Conservation (phyloP, 2,888 invertebrate species). For the Thymelicus sylvestris region DNA sequence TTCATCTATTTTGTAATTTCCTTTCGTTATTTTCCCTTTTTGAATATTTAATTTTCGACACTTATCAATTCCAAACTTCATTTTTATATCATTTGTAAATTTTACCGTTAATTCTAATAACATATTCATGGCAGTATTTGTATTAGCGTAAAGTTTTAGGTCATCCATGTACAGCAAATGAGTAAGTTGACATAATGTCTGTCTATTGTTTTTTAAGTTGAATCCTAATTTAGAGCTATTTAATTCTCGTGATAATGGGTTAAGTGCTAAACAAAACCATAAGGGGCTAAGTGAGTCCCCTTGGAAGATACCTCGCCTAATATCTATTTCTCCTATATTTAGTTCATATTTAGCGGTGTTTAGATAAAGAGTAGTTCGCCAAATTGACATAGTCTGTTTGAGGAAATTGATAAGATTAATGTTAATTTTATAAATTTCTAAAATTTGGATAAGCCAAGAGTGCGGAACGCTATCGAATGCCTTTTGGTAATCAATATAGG, state of each 20-base stretch:
- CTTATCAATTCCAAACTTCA: not conserved
- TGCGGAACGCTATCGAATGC: too few relatives aligned
- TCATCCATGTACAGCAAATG: not conserved
- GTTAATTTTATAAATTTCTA: conserved; percentile 1
- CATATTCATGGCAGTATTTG: not conserved
- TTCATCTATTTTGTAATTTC: not conserved
- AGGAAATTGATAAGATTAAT: not conserved
- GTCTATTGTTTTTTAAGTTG: not conserved
- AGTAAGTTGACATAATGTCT: not conserved
- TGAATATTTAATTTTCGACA: not conserved
- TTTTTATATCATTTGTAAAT: not conserved
- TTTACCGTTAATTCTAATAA: not conserved
- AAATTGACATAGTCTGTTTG: not conserved
- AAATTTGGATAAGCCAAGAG: conserved; percentile 1
- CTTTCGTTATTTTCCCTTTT: not conserved
- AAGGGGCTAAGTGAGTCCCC: not conserved
- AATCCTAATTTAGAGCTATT: not conserved
- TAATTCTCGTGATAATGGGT: not conserved
- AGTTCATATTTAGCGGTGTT: not conserved
- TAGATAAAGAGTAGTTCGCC: not conserved
- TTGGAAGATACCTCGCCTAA: not conserved
- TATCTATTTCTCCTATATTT: too few relatives aligned
- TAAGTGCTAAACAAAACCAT: too few relatives aligned
- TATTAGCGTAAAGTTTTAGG: not conserved
- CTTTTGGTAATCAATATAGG: too few relatives aligned